A percentile compares a stretch with the other conserved stretches of the same genome.
Evolutionary conservation across 2,113 vertebrate genomes (phyloP).

Genomic region (Lamprotornis superbus): DNA sequence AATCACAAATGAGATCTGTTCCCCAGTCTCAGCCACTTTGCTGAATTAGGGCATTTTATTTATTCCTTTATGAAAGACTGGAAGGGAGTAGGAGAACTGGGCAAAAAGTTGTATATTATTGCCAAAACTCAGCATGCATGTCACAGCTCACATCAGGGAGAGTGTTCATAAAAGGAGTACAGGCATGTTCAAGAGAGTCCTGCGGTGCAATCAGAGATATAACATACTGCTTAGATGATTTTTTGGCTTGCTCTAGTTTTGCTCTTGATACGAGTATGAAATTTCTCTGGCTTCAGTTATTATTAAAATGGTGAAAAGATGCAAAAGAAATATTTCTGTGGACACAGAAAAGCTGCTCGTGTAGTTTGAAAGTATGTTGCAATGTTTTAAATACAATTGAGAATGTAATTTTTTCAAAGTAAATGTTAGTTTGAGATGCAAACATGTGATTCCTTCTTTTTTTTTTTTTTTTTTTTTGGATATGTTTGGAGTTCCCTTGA

Average conservation of each 20-base stretch:
- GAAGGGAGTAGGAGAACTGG: background rate
- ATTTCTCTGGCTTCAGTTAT: slow-evolving; percentile 13
- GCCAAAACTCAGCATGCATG: slow-evolving; percentile 6
- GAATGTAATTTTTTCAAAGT: background rate
- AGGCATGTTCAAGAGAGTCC: background rate
- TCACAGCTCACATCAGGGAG: background rate
- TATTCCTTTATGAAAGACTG: background rate
- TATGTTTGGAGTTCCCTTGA: background rate
- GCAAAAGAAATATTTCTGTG: background rate
- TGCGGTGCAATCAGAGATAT: background rate
- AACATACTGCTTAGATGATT: background rate
- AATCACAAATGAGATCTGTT: background rate
- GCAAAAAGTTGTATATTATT: background rate
- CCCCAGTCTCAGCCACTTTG: background rate
- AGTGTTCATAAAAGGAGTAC: background rate
- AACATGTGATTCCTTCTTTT: background rate
- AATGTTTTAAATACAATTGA: background rate
- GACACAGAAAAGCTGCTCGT: background rate
- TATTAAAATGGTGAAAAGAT: slow-evolving; percentile 1
- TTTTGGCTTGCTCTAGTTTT: background rate
- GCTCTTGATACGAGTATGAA: background rate
- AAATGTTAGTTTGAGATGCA: background rate
- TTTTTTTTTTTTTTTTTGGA: background rate
- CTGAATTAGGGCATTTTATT: background rate
- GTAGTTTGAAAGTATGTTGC: background rate